phyloP scores from a whole-genome alignment of 2,113 vertebrate species.

The Pimephales promelas region DNA sequence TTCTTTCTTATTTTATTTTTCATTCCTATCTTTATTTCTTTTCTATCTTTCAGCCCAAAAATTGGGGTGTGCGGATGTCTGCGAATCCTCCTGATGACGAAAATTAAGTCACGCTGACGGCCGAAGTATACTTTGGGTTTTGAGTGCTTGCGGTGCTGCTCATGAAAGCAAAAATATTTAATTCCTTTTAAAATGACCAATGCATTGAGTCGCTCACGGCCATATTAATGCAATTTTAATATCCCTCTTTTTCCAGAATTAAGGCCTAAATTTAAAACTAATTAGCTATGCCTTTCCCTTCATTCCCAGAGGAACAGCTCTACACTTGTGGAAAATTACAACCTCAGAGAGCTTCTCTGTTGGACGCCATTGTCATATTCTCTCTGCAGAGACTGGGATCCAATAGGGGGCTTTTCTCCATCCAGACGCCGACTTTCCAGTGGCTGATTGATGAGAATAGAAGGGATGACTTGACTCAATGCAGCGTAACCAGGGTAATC shows the following conservation, averaged over 20 bases:
- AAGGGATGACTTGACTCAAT: constrained; percentile 55
- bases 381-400: constrained; percentile 22
- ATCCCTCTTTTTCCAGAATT: constrained; percentile 15
- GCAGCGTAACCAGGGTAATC: constrained; percentile 61
- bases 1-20: too few species aligned
- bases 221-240: constrained; percentile 34
- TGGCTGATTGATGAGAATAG: constrained; percentile 59
- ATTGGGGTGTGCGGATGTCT: too few species aligned
- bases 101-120: too few species aligned
- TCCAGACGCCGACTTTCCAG: constrained; percentile 42
- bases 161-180: neutral
- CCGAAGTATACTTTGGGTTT: too few species aligned
- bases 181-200: constrained; percentile 32
- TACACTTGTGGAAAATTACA: constrained; percentile 30
- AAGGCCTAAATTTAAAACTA: constrained; percentile 34
- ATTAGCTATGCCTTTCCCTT: constrained; percentile 39
- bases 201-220: neutral
- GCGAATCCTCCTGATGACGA: too few species aligned
- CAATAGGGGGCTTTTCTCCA: constrained; percentile 18
- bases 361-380: constrained; percentile 27
- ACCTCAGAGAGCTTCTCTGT: constrained; percentile 20
- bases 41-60: too few species aligned
- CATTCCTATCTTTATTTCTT: too few species aligned
- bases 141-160: neutral
- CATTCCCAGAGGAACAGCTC: constrained; percentile 21